phyloP scores from a whole-genome alignment of 2,113 vertebrate genomes.

The Odobenus rosmarus region DNA sequence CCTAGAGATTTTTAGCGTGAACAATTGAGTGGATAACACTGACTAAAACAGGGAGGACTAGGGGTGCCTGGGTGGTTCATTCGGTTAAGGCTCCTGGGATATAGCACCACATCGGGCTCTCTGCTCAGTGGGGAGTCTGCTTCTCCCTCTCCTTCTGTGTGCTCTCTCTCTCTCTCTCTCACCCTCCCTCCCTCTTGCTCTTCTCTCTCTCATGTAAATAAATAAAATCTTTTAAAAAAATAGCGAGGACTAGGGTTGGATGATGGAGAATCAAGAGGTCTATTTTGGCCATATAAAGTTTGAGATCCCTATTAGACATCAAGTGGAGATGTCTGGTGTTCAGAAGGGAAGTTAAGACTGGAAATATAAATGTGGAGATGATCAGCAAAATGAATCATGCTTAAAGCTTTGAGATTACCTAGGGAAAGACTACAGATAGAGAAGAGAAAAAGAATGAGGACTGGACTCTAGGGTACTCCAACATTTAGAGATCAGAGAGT shows the following conservation, averaged over 20 bases:
- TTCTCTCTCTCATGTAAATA: not conserved
- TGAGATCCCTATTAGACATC: not conserved
- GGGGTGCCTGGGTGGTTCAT: too few relatives aligned
- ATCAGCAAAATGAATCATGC: not conserved
- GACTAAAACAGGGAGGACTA: not conserved
- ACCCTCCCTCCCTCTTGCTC: not conserved
- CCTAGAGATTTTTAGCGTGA: not conserved
- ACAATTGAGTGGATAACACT: not conserved
- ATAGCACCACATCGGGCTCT: not conserved
- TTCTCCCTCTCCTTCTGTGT: not conserved
- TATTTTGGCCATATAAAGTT: not conserved
- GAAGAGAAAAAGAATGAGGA: not conserved
- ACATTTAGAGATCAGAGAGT: not conserved
- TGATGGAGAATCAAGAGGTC: not conserved
- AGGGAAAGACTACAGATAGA: not conserved
- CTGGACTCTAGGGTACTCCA: not conserved
- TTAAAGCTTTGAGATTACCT: not conserved
- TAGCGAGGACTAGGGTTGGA: not conserved
- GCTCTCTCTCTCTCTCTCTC: too few relatives aligned
- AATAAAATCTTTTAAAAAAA: not conserved
- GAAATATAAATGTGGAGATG: not conserved
- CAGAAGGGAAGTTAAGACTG: not conserved
- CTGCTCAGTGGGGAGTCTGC: not conserved
- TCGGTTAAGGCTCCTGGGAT: not conserved
- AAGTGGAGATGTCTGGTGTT: not conserved